Evolutionary conservation across 2,797 vertebrate genomes (phyloP).

Genomic region (Artibeus lituratus): DNA sequence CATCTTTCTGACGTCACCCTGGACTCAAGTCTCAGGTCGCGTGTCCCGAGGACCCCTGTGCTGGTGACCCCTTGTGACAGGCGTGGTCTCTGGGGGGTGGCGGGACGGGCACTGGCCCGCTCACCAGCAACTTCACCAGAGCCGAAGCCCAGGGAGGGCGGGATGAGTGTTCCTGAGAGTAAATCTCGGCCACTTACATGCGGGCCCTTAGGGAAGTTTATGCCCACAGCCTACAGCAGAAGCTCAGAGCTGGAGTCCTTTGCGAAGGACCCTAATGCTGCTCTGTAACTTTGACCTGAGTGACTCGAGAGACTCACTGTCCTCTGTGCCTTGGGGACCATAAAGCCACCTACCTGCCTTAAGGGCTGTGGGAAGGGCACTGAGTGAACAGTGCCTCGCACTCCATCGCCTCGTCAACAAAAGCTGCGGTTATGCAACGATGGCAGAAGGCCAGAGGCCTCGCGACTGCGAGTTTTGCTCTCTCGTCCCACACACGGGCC

Average conservation of each 20-base stretch:
- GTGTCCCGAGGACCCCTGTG: neutral
- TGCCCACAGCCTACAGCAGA: no score
- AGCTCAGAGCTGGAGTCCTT: neutral
- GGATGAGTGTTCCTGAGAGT: neutral
- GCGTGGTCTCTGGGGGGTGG: neutral
- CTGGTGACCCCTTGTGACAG: neutral
- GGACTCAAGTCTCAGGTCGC: neutral
- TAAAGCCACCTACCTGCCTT: neutral
- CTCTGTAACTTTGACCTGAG: neutral
- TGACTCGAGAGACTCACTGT: neutral
- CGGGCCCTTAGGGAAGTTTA: neutral
- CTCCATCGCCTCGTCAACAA: rapidly evolving
- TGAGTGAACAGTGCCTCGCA: neutral
- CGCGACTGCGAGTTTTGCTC: rapidly evolving
- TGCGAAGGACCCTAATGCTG: neutral
- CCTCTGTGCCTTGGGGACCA: neutral
- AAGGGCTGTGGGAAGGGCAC: neutral
- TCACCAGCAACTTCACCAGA: no score
- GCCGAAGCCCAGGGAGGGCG: neutral
- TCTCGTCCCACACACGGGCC: neutral
- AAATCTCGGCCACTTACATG: neutral
- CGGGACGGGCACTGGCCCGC: rapidly evolving
- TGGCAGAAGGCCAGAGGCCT: neutral
- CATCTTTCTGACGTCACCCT: neutral
- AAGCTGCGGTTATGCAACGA: neutral